These are phyloP conservation scores for Drosophila tristis DNA, from an alignment of 1,140 invertebrate genomes.

Conservation along the genomic window DNA sequence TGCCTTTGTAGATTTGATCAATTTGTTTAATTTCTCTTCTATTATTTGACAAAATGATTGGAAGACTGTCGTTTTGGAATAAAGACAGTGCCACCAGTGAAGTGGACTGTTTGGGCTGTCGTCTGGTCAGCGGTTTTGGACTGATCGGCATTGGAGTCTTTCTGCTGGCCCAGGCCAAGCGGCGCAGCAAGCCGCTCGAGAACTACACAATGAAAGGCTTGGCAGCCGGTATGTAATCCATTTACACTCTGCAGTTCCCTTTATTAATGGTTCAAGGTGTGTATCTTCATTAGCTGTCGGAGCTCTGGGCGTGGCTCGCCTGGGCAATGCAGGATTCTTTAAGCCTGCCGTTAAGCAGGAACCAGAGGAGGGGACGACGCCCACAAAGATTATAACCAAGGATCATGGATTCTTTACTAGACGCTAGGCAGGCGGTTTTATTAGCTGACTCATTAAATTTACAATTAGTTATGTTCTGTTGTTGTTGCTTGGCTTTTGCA, in stretches of 20 bases:
- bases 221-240: slow-evolving; percentile 45
- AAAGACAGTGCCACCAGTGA: slow-evolving; percentile 48
- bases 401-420: slow-evolving; percentile 59
- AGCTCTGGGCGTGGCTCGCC: slow-evolving; percentile 56
- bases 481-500: background rate
- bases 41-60: slow-evolving; percentile 52
- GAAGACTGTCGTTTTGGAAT: slow-evolving; percentile 58
- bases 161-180: slow-evolving; percentile 57
- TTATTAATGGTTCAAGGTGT: background rate
- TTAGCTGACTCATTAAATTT: slow-evolving; percentile 6
- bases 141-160: slow-evolving; percentile 65
- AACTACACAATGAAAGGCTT: slow-evolving; percentile 65
- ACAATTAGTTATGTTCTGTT: slow-evolving; percentile 14
- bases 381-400: slow-evolving; percentile 8
- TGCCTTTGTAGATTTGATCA: background rate
- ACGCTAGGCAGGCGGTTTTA: slow-evolving; percentile 37
- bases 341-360: slow-evolving; percentile 39
- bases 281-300: slow-evolving; percentile 38
- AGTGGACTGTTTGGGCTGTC: slow-evolving; percentile 59
- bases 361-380: slow-evolving; percentile 20
- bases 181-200: slow-evolving; percentile 44
- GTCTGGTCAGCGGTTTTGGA: slow-evolving; percentile 62
- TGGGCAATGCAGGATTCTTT: slow-evolving; percentile 63
- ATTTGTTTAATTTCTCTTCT: background rate
- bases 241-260: background rate